A percentile compares a stretch with the other conserved stretches of the same genome.
Conservation (phyloP, 2,888 invertebrate species). For the Orchesella flavescens region DNA sequence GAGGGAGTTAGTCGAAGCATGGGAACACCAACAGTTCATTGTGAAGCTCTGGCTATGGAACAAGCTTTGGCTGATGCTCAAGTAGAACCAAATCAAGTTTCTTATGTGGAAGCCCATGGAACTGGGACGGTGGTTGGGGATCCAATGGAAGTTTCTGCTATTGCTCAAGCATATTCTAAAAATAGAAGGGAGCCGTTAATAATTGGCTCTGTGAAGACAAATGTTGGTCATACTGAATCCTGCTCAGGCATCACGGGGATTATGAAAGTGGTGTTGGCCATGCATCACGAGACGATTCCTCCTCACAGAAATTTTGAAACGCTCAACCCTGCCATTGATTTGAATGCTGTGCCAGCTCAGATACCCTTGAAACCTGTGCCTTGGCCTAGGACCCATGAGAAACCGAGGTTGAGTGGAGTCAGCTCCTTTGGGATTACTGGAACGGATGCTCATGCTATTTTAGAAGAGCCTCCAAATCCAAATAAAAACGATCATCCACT, state of each 20-base stretch:
- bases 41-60: constrained; percentile 44
- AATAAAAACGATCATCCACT: not conserved
- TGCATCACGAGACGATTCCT: not conserved
- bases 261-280: constrained; percentile 7
- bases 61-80: constrained; percentile 47
- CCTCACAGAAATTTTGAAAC: constrained; percentile 10
- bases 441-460: constrained; percentile 17
- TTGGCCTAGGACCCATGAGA: not conserved
- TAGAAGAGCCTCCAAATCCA: constrained; percentile 2
- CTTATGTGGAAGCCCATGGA: constrained; percentile 29
- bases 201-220: constrained; percentile 64
- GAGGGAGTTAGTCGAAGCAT: constrained; percentile 73
- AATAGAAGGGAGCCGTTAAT: constrained; percentile 22
- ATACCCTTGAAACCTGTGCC: not conserved
- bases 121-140: constrained; percentile 74
- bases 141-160: constrained; percentile 50
- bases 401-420: not conserved
- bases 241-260: constrained; percentile 55
- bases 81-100: constrained; percentile 35
- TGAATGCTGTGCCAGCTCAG: not conserved
- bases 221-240: constrained; percentile 64
- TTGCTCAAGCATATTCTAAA: constrained; percentile 43
- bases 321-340: constrained; percentile 6
- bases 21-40: constrained; percentile 66
- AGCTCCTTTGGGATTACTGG: constrained; percentile 22